Percentiles rank a stretch among this genome's conserved stretches.
Conservation (phyloP, 2,888 invertebrate genomes). For the Eledona agricola region DNA sequence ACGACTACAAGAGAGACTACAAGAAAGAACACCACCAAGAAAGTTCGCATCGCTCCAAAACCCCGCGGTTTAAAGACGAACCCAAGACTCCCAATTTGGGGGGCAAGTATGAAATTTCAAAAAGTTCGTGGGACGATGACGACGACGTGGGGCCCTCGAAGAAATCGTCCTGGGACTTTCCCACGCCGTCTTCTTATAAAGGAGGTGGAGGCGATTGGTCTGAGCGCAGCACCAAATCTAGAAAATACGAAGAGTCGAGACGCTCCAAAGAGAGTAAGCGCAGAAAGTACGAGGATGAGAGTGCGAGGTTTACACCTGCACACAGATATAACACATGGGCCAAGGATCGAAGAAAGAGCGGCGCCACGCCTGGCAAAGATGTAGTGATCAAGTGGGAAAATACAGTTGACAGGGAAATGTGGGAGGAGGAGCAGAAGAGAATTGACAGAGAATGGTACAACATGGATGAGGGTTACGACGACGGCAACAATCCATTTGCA, state of each 20-base stretch:
- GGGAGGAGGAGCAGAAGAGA: slow-evolving; percentile 91
- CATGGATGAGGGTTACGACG: slow-evolving; percentile 90
- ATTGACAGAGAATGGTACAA: slow-evolving; percentile 97
- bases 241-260: slow-evolving; percentile 49
- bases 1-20: slow-evolving; percentile 54
- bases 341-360: slow-evolving; percentile 71
- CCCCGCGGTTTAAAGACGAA: slow-evolving; percentile 81
- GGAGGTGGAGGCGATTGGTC: slow-evolving; percentile 53
- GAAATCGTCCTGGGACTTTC: slow-evolving; percentile 91
- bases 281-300: slow-evolving; percentile 68
- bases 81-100: slow-evolving; percentile 82
- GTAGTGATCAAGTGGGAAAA: slow-evolving; percentile 70
- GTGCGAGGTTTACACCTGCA: slow-evolving; percentile 85
- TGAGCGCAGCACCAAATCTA: slow-evolving; percentile 51
- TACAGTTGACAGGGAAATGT: slow-evolving; percentile 80
- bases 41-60: slow-evolving; percentile 46
- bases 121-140: slow-evolving; percentile 84
- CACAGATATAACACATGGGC: slow-evolving; percentile 87
- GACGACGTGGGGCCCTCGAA: slow-evolving; percentile 70
- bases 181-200: slow-evolving; percentile 77
- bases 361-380: slow-evolving; percentile 68
- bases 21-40: slow-evolving; percentile 52
- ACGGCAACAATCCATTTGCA: slow-evolving; percentile 92
- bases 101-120: slow-evolving; percentile 71
- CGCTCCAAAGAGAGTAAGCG: slow-evolving; percentile 38